phyloP scores from a whole-genome alignment of 2,113 vertebrate species.

The Myotis yumanensis region DNA sequence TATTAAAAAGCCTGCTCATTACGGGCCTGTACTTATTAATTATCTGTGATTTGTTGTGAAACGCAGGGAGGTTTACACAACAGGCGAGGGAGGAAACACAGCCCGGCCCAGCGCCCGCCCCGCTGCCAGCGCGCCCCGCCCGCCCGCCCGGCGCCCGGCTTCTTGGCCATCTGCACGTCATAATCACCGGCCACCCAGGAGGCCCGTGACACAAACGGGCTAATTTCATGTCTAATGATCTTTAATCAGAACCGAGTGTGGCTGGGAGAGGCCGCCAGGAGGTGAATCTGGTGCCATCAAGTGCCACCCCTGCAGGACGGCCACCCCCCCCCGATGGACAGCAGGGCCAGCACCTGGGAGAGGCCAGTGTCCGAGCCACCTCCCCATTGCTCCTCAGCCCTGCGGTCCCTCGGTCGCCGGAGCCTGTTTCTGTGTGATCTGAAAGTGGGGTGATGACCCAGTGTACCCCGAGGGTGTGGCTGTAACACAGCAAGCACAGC shows the following conservation, averaged over 20 bases:
- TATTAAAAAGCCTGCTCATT: slow-evolving; percentile 85
- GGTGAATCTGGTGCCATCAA: slow-evolving; percentile 72
- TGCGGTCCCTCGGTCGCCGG: not conserved
- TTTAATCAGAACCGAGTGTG: slow-evolving; percentile 86
- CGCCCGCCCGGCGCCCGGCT: slow-evolving; percentile 59
- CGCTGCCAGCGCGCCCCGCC: too few species aligned
- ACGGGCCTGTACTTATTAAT: slow-evolving; percentile 85
- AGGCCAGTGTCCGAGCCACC: not conserved
- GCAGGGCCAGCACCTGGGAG: not conserved
- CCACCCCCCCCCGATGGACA: not conserved
- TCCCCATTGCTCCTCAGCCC: not conserved
- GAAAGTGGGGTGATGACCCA: not conserved
- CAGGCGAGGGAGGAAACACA: slow-evolving; percentile 72
- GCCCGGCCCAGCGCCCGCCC: slow-evolving; percentile 28
- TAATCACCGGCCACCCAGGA: slow-evolving; percentile 82
- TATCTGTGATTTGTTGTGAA: slow-evolving; percentile 87
- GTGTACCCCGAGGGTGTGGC: not conserved
- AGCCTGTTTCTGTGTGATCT: slow-evolving; percentile 15
- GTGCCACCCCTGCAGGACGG: not conserved
- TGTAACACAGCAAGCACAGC: not conserved
- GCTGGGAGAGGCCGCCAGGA: slow-evolving; percentile 83
- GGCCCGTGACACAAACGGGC: slow-evolving; percentile 84
- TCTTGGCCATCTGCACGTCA: slow-evolving; percentile 82
- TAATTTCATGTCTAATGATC: slow-evolving; percentile 89
- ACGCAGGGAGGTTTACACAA: slow-evolving; percentile 81